These are phyloP conservation scores for Budorcas taxicolor DNA, from an alignment of 2,113 vertebrate species.

Conservation along the genomic window DNA sequence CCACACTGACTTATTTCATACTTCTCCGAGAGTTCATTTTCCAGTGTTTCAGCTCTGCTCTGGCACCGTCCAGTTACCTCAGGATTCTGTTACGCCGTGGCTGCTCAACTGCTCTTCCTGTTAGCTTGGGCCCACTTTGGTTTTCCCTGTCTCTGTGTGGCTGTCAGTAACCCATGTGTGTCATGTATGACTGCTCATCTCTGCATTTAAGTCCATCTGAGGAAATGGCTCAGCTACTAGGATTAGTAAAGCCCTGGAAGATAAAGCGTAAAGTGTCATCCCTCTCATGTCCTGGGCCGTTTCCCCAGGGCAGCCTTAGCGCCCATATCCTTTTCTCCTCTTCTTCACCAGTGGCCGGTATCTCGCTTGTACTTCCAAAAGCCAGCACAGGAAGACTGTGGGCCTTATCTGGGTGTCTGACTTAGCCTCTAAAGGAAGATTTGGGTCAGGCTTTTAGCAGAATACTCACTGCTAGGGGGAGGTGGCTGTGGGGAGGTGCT, in stretches of 20 bases:
- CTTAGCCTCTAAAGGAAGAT: background rate
- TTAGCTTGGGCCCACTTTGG: background rate
- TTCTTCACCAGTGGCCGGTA: background rate
- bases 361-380: background rate
- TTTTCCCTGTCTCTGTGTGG: slow-evolving; percentile 21
- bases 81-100: background rate
- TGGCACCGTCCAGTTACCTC: background rate
- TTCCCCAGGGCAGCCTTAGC: background rate
- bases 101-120: background rate
- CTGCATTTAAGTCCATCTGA: slow-evolving; percentile 7
- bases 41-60: background rate
- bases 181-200: background rate
- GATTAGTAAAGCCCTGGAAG: background rate
- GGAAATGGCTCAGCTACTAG: background rate
- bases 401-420: background rate
- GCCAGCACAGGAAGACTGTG: background rate
- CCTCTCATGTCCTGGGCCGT: background rate
- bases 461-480: background rate
- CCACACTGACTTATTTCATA: slow-evolving; percentile 13
- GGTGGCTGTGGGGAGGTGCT: background rate
- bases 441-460: slow-evolving; percentile 16
- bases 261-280: background rate
- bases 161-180: slow-evolving; percentile 14
- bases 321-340: background rate
- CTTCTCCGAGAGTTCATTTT: background rate